Evolutionary conservation across 1,140 invertebrate genomes (phyloP), one percentile per base, ranked within the genome.

Genomic region (Phenacoccus solenopsis): DNA sequence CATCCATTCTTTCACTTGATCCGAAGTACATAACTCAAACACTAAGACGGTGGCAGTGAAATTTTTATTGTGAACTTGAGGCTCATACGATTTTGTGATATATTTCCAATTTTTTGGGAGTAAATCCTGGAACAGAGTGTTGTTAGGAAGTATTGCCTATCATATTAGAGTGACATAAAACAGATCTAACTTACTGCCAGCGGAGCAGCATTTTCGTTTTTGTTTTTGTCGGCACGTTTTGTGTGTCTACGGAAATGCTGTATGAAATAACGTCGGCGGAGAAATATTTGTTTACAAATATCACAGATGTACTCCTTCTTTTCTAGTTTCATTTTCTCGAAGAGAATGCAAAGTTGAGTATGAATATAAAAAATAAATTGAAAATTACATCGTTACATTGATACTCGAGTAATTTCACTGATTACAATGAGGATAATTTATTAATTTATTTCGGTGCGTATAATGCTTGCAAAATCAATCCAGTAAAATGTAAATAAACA

Each of bases 1-100:
- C 59, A 64, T 64, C 59, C 59, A 64, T 64, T 64, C 59, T 64
- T 64, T 64, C 1, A 64, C 25, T 1, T 64, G 21, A 64, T 64
- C 59, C 12, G 59, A 64, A 10, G 59, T 64, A 16, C 59, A 25
- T 64, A 64, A 64, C 9, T 27, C 59, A 3, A 27, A 27, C 2
- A 27, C 59, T 16, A 64, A 24, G 59, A 64, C 22, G 3, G 25
- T 27, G 20, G 59, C 59, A 3, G 21, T 27, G 59, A 64, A 64
- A 27, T 64, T 64, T 10, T 64, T 64, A 25, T 64, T 64, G 4
- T 64, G 59, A 27, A 16, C 2, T 25, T 64, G 59, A 27, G 59
- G 59, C 9, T 64, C 59, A 20, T 64, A 64, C 22, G 59, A 64
- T 24, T 64, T 64, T 2, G 16, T 27, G 4, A 64, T 64, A 20